phyloP scores from a whole-genome alignment of 2,797 vertebrate genomes.

The Pseudopleuronectes americanus region DNA sequence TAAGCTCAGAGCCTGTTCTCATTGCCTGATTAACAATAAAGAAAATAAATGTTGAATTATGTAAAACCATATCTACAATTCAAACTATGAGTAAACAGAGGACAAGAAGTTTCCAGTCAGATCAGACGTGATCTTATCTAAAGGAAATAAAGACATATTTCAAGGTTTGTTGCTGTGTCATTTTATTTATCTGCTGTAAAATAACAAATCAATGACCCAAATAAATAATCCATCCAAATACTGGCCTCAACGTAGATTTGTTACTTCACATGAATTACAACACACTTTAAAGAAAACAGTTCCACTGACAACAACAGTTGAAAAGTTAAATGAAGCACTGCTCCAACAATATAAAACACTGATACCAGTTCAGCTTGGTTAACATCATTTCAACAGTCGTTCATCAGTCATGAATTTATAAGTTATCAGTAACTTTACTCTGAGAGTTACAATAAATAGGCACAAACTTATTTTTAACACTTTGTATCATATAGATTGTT shows the following conservation, averaged over 20 bases:
- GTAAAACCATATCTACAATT: too few relatives aligned
- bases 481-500: constrained; percentile 42
- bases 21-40: too few relatives aligned
- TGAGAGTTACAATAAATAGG: too few relatives aligned
- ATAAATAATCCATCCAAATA: not conserved
- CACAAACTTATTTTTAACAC: constrained; percentile 11
- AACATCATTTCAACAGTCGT: too few relatives aligned
- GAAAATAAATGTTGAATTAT: too few relatives aligned
- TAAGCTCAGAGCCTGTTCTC: too few relatives aligned
- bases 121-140: not conserved
- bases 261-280: not conserved
- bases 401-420: too few relatives aligned
- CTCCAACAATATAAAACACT: too few relatives aligned
- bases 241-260: not conserved
- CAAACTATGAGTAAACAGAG: not conserved
- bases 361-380: too few relatives aligned
- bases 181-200: not conserved
- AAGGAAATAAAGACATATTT: not conserved
- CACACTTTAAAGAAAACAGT: not conserved
- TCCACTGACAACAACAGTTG: too few relatives aligned
- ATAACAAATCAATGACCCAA: not conserved
- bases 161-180: not conserved
- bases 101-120: not conserved
- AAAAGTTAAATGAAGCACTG: too few relatives aligned
- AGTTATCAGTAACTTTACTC: too few relatives aligned